Conservation (phyloP, 2,797 vertebrate species). For the Psittacula derbiana region DNA sequence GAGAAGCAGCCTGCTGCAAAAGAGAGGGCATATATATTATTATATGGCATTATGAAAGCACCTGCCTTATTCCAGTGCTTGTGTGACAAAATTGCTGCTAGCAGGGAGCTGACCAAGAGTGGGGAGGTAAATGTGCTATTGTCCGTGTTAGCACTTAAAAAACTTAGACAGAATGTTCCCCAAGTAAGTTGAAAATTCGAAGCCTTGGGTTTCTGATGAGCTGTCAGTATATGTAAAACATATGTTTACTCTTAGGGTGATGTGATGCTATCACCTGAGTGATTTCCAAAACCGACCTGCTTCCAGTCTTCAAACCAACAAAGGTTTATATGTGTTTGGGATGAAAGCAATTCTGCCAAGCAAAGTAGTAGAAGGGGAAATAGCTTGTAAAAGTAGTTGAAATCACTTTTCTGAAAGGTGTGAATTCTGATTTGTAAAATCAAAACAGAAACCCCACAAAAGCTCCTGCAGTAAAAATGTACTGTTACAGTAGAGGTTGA, state of each 20-base stretch:
- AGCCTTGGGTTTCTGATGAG: neutral
- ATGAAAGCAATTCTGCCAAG: neutral
- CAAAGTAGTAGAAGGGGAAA: neutral
- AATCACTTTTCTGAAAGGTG: neutral
- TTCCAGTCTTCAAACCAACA: neutral
- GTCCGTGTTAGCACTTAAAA: neutral
- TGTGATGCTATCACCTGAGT: neutral
- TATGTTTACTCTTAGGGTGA: neutral
- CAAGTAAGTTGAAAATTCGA: neutral
- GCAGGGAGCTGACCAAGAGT: neutral
- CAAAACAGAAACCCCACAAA: neutral
- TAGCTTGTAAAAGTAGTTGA: neutral
- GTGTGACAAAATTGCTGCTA: neutral
- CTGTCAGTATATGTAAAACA: neutral
- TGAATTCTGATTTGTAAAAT: neutral
- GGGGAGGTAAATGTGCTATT: neutral
- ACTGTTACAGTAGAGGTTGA: neutral
- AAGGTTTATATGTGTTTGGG: neutral
- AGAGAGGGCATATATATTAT: accelerated
- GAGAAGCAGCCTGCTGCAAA: neutral
- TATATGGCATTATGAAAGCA: neutral
- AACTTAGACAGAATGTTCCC: neutral
- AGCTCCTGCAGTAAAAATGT: neutral
- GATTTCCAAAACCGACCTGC: neutral
- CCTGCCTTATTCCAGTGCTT: neutral